Evolutionary conservation across 2,888 invertebrate genomes (phyloP), one percentile per base, ranked within the genome.

Genomic region (Drosophila limbata): DNA sequence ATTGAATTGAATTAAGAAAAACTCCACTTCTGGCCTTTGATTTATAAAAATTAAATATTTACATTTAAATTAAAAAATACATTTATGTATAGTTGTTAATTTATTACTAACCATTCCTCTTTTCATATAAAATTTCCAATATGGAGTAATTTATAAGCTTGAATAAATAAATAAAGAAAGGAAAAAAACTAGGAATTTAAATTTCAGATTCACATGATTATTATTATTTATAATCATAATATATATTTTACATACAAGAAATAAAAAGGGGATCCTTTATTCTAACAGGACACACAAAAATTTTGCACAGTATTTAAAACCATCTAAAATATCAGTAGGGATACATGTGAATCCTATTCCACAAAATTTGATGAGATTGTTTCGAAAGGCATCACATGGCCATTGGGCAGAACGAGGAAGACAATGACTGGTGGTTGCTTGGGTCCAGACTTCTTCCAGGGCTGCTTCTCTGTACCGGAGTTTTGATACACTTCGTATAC

Each of bases 401-500:
- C 91, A 40, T 80, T 86, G 19, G 86, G 84, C 73, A 83, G 53
- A 17, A 91, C 77, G 8, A 91, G 74, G 13, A 91, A 89, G 21
- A 90, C 73, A 4, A 91, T 78, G 47, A 73, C 66, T 1, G 89
- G 74, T 3, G 89, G 74, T 3, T 74, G 65, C 21, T 61, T 59
- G 11, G 28, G 4, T 15, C 45, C 53, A 11, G 77, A 62, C 25
- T 73, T 53, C 6, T 76, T 50, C 17, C 61, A 35, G 4, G 84
- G 69, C 3, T 59, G 25, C 0, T 4, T 11, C 1, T 53, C 31
- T 1, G 31, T 39, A 25, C 61, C 6, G 1, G 81, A 78, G 17
- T 88, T 79, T 47, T 79, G 82, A 71, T 82, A 91, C 8, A 91
- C 83, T 69, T 91, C 90, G 60, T 88, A 91, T 1, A 90, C 48